These are phyloP conservation scores for Bibio marci DNA, from an alignment of 2,888 invertebrate genomes.

Conservation along the genomic window DNA sequence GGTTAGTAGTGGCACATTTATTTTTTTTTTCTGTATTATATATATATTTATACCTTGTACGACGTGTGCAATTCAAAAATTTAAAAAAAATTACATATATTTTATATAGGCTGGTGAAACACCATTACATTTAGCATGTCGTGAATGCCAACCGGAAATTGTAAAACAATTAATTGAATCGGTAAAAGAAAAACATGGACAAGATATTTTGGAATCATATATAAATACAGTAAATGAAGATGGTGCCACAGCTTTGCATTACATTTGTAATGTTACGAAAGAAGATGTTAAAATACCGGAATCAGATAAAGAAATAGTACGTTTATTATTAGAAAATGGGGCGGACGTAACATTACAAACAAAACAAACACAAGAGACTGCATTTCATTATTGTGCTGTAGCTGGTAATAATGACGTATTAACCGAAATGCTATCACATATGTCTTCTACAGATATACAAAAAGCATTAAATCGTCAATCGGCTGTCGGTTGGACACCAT, in stretches of 20 bases:
- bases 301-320: slow-evolving; percentile 74
- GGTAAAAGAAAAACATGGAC: slow-evolving; percentile 56
- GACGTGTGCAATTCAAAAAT: too few relatives aligned
- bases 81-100: too few relatives aligned
- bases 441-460: slow-evolving; percentile 79
- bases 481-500: slow-evolving; percentile 90
- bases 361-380: slow-evolving; percentile 77
- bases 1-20: too few relatives aligned
- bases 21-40: too few relatives aligned
- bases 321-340: slow-evolving; percentile 74
- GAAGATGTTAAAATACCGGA: slow-evolving; percentile 56
- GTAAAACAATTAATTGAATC: slow-evolving; percentile 73
- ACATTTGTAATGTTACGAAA: slow-evolving; percentile 77
- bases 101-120: slow-evolving; percentile 74
- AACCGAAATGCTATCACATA: slow-evolving; percentile 81
- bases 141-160: slow-evolving; percentile 69
- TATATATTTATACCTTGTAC: too few relatives aligned
- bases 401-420: slow-evolving; percentile 93
- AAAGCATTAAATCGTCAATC: slow-evolving; percentile 89
- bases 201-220: slow-evolving; percentile 63
- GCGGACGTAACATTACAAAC: slow-evolving; percentile 79
- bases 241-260: slow-evolving; percentile 89
- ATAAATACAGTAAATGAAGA: slow-evolving; percentile 80
- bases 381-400: slow-evolving; percentile 87
- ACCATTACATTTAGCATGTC: slow-evolving; percentile 84